These are phyloP conservation scores for Coelinius sp. DNA, from an alignment of 2,888 invertebrate genomes.

Conservation along the genomic window DNA sequence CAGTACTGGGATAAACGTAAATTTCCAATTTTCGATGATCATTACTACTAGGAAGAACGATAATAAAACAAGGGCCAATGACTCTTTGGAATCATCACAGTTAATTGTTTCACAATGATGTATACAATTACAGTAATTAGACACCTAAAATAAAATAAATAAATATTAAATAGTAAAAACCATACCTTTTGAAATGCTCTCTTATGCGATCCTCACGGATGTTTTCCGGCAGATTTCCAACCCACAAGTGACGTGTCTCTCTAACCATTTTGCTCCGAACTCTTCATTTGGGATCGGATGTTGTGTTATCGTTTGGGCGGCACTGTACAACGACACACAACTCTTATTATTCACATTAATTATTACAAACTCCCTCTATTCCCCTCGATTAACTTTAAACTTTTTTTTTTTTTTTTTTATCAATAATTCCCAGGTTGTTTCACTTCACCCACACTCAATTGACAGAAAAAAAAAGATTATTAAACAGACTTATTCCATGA, in stretches of 20 bases:
- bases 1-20: too few relatives aligned
- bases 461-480: background rate
- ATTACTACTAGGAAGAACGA: too few relatives aligned
- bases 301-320: conserved; percentile 71
- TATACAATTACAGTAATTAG: too few relatives aligned
- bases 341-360: conserved; percentile 43
- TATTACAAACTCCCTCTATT: conserved; percentile 27
- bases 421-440: background rate
- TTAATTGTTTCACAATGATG: too few relatives aligned
- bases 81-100: too few relatives aligned
- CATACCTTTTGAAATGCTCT: conserved; percentile 98
- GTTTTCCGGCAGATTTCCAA: conserved; percentile 99
- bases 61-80: too few relatives aligned
- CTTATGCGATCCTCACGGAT: conserved; percentile 97
- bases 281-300: conserved; percentile 87
- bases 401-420: conserved; percentile 8
- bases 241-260: conserved; percentile 99
- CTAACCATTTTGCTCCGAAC: conserved; percentile 99
- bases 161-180: conserved; percentile 1
- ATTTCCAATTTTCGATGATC: too few relatives aligned
- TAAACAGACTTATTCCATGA: background rate
- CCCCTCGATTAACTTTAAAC: conserved; percentile 30
- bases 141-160: too few relatives aligned
- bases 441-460: background rate
- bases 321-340: conserved; percentile 71